Conservation (phyloP, 2,888 invertebrate genomes). For the Trissonchulus sp. region DNA sequence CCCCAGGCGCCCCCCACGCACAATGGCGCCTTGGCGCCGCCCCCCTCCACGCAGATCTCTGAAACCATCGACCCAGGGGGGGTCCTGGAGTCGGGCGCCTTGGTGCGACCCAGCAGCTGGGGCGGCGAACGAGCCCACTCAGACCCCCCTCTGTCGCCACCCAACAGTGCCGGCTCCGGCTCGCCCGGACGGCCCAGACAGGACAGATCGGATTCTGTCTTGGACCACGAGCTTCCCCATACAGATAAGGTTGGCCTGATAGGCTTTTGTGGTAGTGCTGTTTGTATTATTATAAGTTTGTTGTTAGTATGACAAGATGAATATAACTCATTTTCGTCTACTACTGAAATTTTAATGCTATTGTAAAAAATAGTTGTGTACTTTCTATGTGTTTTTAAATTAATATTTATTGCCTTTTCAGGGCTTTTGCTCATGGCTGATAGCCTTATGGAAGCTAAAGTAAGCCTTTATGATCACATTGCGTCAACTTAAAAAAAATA, state of each 20-base stretch:
- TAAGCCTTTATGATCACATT: neutral
- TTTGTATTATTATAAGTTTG: neutral
- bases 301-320: neutral
- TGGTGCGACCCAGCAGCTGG: neutral
- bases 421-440: neutral
- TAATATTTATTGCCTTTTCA: neutral
- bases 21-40: neutral
- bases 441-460: neutral
- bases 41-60: neutral
- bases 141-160: neutral
- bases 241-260: neutral
- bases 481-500: too few relatives aligned
- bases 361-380: neutral
- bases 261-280: too few relatives aligned
- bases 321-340: neutral
- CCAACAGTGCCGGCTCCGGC: neutral
- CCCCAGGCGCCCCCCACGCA: neutral
- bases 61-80: too few relatives aligned
- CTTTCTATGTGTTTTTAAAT: neutral
- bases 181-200: neutral
- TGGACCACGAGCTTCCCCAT: neutral
- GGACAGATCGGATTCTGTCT: neutral
- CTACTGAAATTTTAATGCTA: neutral
- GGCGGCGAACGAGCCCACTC: too few relatives aligned
- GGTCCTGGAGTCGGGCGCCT: neutral